Evolutionary conservation across 1,140 invertebrate genomes (phyloP), one percentile per base, ranked within the genome.

Genomic region (Zaprionus taronus): DNA sequence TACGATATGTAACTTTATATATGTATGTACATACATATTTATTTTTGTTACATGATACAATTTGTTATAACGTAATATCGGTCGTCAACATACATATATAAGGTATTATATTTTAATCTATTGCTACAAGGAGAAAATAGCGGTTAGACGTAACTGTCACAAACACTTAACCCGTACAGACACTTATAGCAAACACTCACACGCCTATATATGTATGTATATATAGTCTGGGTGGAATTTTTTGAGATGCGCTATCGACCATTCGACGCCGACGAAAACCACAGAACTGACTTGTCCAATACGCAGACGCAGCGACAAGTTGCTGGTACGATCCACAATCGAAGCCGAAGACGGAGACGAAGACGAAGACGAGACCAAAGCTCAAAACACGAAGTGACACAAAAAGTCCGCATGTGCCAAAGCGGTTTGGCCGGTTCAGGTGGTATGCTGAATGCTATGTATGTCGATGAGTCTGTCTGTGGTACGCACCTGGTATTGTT

Each of bases 211-310:
- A 36, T 34, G 36, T 34, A 62, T 22, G 36, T 34, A 62, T 22
- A 24, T 36, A 41, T 24, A 31, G 17, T 14, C 41, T 36, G 26
- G 26, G 24, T 49, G 44, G 17, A 6, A 20, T 24, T 69, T 69
- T 62, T 57, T 53, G 24, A 56, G 56, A 65, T 67, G 56, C 64
- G 79, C 53, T 26, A 55, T 53, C 78, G 71, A 83, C 71, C 75
- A 73, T 65, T 51, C 58, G 31, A 70, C 51, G 65, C 53, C 79
- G 83, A 79, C 83, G 81, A 84, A 79, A 79, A 57, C 38, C 58
- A 84, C 57, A 74, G 41, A 89, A 87, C 84, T 87, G 72, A 87
- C 69, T 80, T 72, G 57, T 64, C 47, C 63, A 61, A 55, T 68
- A 58, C 57, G 60, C 64, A 67, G 61, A 53, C 47, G 47, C 20